phyloP scores from a whole-genome alignment of 2,888 invertebrate genomes.

The Scaptomyza cyrtandrae region DNA sequence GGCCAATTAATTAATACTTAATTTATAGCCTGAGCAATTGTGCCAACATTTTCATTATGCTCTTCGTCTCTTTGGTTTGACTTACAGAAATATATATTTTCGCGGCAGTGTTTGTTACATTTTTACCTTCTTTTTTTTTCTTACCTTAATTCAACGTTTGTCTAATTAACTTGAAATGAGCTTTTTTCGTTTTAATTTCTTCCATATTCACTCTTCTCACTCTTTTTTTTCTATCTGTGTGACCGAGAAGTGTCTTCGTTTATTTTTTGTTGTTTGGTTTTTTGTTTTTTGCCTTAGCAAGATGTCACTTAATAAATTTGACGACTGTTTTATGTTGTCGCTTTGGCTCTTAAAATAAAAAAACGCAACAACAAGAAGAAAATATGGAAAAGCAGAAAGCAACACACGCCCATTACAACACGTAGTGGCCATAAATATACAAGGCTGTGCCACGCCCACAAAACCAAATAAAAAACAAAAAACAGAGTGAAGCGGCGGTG shows the following conservation, averaged over 20 bases:
- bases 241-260: constrained; percentile 61
- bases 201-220: neutral
- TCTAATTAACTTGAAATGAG: constrained; percentile 71
- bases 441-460: constrained; percentile 54
- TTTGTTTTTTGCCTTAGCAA: constrained; percentile 36
- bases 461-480: constrained; percentile 23
- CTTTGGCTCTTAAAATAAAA: constrained; percentile 62
- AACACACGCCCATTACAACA: constrained; percentile 78
- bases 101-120: constrained; percentile 8
- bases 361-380: constrained; percentile 9
- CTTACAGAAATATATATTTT: constrained; percentile 2
- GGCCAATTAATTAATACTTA: constrained; percentile 77
- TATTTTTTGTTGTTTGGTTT: constrained; percentile 33
- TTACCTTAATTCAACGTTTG: constrained; percentile 18
- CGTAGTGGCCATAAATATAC: constrained; percentile 76
- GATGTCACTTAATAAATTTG: constrained; percentile 79
- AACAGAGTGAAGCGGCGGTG: neutral
- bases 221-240: constrained; percentile 11
- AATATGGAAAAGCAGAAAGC: constrained; percentile 36
- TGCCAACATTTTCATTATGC: constrained; percentile 50
- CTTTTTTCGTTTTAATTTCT: constrained; percentile 35
- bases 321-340: constrained; percentile 79
- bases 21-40: constrained; percentile 64
- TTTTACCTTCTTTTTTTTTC: neutral
- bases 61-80: constrained; percentile 1